A percentile compares a stretch with the other conserved stretches of the same genome.
These are phyloP conservation scores for Orius insidiosus DNA, from an alignment of 1,140 invertebrate species.

Conservation along the genomic window DNA sequence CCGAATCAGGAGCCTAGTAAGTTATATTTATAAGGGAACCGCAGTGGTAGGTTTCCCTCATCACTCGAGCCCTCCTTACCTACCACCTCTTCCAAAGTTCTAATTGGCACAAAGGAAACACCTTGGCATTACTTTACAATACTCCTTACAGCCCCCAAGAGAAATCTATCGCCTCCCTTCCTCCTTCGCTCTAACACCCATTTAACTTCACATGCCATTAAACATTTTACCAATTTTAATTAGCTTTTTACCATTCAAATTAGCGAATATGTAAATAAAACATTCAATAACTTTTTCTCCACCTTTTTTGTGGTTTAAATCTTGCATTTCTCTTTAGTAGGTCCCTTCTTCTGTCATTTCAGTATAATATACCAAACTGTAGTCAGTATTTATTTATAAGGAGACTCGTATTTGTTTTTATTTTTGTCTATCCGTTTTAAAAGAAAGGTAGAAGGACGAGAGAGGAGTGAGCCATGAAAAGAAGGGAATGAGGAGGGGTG, in stretches of 20 bases:
- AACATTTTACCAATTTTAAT: not conserved
- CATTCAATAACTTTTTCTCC: too few species aligned
- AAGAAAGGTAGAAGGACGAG: too few species aligned
- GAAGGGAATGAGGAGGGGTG: not conserved
- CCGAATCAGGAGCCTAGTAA: slow-evolving; percentile 5
- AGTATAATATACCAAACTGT: too few species aligned
- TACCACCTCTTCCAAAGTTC: slow-evolving; percentile 5
- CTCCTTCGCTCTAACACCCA: too few species aligned
- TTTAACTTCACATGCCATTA: slow-evolving; percentile 6
- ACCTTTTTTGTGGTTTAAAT: too few species aligned
- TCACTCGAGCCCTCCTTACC: not conserved
- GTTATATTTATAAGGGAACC: slow-evolving; percentile 14
- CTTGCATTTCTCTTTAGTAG: too few species aligned
- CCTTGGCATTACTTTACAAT: slow-evolving; percentile 11
- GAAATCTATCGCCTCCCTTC: slow-evolving; percentile 9
- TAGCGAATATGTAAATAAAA: too few species aligned
- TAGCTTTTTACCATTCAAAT: too few species aligned
- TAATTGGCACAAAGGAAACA: slow-evolving; percentile 7
- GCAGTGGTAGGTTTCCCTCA: slow-evolving; percentile 7
- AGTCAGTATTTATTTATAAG: too few species aligned
- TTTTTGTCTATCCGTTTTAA: too few species aligned
- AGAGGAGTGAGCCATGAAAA: not conserved
- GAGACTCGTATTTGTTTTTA: too few species aligned
- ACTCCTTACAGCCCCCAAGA: slow-evolving; percentile 8
- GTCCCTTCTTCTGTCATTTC: too few species aligned